phyloP scores from a whole-genome alignment of 2,888 invertebrate species.

The Tinea trinotella region DNA sequence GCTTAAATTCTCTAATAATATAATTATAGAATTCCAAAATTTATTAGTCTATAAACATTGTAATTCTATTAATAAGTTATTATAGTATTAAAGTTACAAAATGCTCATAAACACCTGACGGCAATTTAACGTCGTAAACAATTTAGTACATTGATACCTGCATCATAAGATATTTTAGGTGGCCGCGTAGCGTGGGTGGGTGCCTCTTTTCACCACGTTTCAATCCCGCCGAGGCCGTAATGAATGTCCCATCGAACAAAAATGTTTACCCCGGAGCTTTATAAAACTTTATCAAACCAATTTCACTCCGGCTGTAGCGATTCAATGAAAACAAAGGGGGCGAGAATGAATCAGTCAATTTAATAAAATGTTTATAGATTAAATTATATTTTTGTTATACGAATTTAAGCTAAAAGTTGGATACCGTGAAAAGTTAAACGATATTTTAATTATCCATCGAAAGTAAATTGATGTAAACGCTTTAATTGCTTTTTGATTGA shows the following conservation, averaged over 20 bases:
- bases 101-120: too few relatives aligned
- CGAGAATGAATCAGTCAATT: not conserved
- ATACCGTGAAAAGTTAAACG: not conserved
- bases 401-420: not conserved
- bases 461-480: not conserved
- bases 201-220: constrained; percentile 1
- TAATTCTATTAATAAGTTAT: too few relatives aligned
- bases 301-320: constrained; percentile 32
- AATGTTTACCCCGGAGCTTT: constrained; percentile 31
- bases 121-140: too few relatives aligned
- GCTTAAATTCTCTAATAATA: too few relatives aligned
- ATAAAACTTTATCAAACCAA: constrained; percentile 31
- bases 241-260: constrained; percentile 27
- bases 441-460: not conserved
- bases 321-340: constrained; percentile 33
- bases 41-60: too few relatives aligned
- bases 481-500: not conserved
- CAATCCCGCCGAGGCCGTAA: constrained; percentile 18
- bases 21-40: too few relatives aligned
- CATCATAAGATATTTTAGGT: not conserved
- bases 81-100: too few relatives aligned
- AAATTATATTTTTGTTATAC: not conserved
- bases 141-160: not conserved
- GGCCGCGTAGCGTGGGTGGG: not conserved
- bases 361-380: not conserved